Base-by-base conservation (phyloP, 2,113 vertebrate species). In the Bubo blakistoni region DNA sequence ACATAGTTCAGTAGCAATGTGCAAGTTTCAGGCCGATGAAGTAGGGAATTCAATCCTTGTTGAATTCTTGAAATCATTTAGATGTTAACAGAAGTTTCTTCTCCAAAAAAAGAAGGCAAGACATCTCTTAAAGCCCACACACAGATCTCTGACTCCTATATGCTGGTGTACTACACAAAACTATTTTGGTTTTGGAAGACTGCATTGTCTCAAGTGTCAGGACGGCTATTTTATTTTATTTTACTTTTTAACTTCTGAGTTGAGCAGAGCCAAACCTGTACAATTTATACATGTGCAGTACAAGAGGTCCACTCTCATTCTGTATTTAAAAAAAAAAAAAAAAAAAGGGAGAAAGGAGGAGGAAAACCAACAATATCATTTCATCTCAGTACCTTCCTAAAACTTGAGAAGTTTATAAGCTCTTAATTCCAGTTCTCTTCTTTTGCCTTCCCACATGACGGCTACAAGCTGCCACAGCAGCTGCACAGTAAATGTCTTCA, bases 181-280 rank as follows among this genome's bases (percentile, higher is more conserved):
- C 95, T 96, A 92, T 94, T 97, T 78, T 82, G 97, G 95, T 61
- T 96, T 95, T 93, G 90, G 96, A 95, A 89, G 94, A 77, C 86
- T 79, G 88, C 30, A 49, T 61, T 96, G 96, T 93, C 77, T 97
- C 95, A 93, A 90, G 29, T 49, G 26, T 87, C 89, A 70, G 94
- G 66, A 78, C 38, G 79, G 78, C 93, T 84, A 79, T 83, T 95
- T 92, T 46, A 61, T 74, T 92, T 54, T 70, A 70, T 57, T 94
- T 94, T 62, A 22, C 77, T 84, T 85, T 84, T 86, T 79, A 81
- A 72, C 67, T 86, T 58, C 77, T 70, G 86, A 51, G 79, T 95
- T 24, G 34, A 95, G 84, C 66, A 36, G 67, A 94, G 88, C 89
- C 92, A 95, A 96, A 77, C 49, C 46, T 86, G 81, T 3, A 86